Percentiles rank a stretch among this genome's conserved stretches.
Conservation (phyloP, 2,888 invertebrate species). For the Zele albiditarsus region DNA sequence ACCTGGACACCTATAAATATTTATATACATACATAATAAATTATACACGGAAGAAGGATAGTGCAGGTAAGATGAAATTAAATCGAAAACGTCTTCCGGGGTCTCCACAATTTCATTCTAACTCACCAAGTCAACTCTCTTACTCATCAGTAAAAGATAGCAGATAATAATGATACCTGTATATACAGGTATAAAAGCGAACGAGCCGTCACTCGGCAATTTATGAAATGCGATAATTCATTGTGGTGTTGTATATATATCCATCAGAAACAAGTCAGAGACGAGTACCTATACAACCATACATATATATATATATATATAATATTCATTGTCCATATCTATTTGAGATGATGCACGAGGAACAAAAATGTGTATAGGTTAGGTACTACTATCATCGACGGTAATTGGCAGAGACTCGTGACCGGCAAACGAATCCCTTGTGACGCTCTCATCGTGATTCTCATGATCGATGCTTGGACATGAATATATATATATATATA, state of each 20-base stretch:
- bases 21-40: background rate
- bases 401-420: constrained; percentile 39
- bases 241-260: constrained; percentile 13
- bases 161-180: constrained; percentile 29
- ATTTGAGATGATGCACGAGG: background rate
- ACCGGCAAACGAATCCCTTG: constrained; percentile 34
- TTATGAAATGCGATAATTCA: constrained; percentile 43
- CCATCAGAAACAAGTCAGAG: constrained; percentile 10
- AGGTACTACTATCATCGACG: constrained; percentile 15
- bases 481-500: background rate
- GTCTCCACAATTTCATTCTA: constrained; percentile 31
- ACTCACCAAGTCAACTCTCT: constrained; percentile 7
- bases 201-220: constrained; percentile 30
- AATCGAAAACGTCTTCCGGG: constrained; percentile 30
- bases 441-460: constrained; percentile 31
- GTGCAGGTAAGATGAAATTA: constrained; percentile 29
- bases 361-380: background rate
- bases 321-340: background rate
- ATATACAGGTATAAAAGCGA: constrained; percentile 23
- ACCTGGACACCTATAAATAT: background rate
- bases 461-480: constrained; percentile 36
- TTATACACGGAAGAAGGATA: background rate
- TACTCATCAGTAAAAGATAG: constrained; percentile 14
- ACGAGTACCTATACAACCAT: background rate
- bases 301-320: background rate